These are phyloP conservation scores for Microtus ochrogaster DNA, from an alignment of 2,113 vertebrate genomes.

Conservation along the genomic window DNA sequence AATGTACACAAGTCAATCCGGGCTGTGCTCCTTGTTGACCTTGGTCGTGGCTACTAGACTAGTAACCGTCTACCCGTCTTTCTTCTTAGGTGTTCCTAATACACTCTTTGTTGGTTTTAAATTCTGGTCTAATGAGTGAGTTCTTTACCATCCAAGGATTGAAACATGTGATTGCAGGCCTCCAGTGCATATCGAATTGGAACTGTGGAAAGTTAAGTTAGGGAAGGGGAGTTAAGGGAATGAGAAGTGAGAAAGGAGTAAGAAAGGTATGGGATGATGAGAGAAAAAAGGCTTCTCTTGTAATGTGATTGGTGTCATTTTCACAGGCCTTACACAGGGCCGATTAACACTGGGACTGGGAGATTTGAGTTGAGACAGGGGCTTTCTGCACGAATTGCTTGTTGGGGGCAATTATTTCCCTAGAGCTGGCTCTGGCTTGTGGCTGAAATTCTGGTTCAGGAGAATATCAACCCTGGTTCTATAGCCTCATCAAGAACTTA, in stretches of 20 bases:
- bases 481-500: not conserved
- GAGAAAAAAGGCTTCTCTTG: not conserved
- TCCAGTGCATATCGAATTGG: not conserved
- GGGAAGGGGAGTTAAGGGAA: not conserved
- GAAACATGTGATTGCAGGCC: not conserved
- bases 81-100: not conserved
- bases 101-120: not conserved
- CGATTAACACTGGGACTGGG: not conserved
- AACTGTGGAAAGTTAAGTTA: not conserved
- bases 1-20: not conserved
- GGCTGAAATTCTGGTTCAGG: not conserved
- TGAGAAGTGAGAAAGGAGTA: not conserved
- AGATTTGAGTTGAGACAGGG: not conserved
- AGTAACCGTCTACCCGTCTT: not conserved
- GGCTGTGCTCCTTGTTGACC: not conserved
- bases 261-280: not conserved
- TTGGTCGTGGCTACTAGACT: not conserved
- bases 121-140: not conserved
- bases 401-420: not conserved
- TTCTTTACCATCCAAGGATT: not conserved
- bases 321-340: not conserved
- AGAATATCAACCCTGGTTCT: not conserved
- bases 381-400: not conserved
- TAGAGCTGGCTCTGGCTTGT: not conserved
- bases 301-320: too few relatives aligned